phyloP scores from a whole-genome alignment of 2,888 invertebrate species.

The Drosophila rellima region DNA sequence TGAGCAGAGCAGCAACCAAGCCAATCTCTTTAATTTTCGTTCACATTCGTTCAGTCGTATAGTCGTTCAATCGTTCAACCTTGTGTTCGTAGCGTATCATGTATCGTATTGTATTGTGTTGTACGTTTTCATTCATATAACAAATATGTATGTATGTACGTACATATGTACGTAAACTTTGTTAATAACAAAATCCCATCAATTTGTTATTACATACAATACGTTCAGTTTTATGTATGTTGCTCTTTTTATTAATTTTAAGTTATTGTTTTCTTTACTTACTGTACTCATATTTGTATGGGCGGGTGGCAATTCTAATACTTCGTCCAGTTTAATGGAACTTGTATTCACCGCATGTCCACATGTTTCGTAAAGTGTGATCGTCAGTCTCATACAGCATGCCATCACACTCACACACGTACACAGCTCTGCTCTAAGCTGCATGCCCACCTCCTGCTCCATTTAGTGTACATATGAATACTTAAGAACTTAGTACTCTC shows the following conservation, averaged over 20 bases:
- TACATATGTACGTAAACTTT: background rate
- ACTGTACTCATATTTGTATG: background rate
- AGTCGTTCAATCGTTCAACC: conserved; percentile 32
- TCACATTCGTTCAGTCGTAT: conserved; percentile 36
- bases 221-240: conserved; percentile 13
- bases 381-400: conserved; percentile 34
- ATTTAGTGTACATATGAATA: conserved; percentile 29
- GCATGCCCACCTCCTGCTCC: conserved; percentile 26
- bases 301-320: conserved; percentile 21
- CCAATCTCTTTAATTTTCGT: conserved; percentile 36
- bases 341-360: too few relatives aligned
- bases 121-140: conserved; percentile 2
- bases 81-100: conserved; percentile 28
- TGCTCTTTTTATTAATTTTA: conserved; percentile 19
- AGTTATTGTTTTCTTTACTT: conserved; percentile 8
- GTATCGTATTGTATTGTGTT: conserved; percentile 3
- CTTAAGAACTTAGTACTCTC: conserved; percentile 33
- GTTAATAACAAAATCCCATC: background rate
- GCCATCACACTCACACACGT: conserved; percentile 16
- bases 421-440: conserved; percentile 48
- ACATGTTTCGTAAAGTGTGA: conserved; percentile 22
- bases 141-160: too few relatives aligned
- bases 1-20: conserved; percentile 80
- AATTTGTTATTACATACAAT: conserved; percentile 3
- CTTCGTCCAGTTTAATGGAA: conserved; percentile 16